Percentiles rank a stretch among this genome's conserved stretches.
These are phyloP conservation scores for Diadumene lineata DNA, from an alignment of 92 coral and sea anemone species.

Conservation along the genomic window DNA sequence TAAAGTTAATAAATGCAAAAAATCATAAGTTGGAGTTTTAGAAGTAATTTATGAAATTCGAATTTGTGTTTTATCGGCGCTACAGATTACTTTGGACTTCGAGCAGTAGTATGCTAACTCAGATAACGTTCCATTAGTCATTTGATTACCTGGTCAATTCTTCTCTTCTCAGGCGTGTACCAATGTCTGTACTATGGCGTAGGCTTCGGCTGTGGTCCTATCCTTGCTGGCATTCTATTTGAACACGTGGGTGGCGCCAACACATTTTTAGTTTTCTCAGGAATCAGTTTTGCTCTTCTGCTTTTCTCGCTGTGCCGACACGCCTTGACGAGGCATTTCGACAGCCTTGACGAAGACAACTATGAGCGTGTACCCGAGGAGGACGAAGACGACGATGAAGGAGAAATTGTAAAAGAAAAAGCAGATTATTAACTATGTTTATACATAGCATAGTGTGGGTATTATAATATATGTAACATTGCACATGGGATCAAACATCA, in stretches of 20 bases:
- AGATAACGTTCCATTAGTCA: too few species aligned
- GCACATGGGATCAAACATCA: too few species aligned
- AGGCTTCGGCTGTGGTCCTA: slow-evolving; percentile 47
- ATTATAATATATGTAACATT: too few species aligned
- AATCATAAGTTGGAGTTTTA: too few species aligned
- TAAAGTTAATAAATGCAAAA: too few species aligned
- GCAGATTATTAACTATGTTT: slow-evolving; percentile 33
- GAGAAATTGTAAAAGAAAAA: slow-evolving; percentile 6
- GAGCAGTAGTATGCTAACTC: too few species aligned
- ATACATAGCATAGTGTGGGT: too few species aligned
- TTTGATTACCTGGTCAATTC: too few species aligned
- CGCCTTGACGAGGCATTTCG: slow-evolving; percentile 33
- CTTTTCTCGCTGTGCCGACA: slow-evolving; percentile 30
- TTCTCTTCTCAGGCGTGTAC: too few species aligned
- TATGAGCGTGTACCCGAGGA: slow-evolving; percentile 24
- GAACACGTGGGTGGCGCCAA: slow-evolving; percentile 48
- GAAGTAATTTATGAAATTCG: too few species aligned
- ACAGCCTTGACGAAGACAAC: slow-evolving; percentile 2
- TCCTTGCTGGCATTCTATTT: slow-evolving; percentile 40
- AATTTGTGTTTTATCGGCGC: too few species aligned
- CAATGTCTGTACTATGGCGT: slow-evolving; percentile 50
- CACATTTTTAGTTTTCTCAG: slow-evolving; percentile 48
- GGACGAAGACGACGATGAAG: slow-evolving; percentile 23
- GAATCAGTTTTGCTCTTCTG: slow-evolving; percentile 34
- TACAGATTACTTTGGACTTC: too few species aligned